Evolutionary conservation across 2,888 invertebrate species (phyloP).

Genomic region (Conus canariensis): DNA sequence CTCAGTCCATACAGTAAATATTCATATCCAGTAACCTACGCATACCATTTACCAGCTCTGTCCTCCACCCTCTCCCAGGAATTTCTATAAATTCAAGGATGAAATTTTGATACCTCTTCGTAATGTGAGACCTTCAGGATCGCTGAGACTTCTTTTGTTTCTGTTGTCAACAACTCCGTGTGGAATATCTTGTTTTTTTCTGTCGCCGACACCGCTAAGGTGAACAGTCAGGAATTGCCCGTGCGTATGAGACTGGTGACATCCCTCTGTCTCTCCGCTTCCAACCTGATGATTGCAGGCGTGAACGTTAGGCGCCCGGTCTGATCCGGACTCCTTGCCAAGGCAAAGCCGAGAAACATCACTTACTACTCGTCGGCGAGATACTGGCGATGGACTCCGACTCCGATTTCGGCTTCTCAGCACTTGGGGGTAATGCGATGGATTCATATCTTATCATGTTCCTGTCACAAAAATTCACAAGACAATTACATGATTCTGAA

Average conservation of each 20-base stretch:
- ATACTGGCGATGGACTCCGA: constrained; percentile 30
- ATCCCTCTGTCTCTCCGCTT: background rate
- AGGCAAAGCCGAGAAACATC: too few species aligned
- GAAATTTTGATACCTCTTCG: background rate
- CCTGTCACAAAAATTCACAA: background rate
- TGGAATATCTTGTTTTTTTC: background rate
- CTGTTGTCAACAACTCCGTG: background rate
- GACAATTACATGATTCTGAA: background rate
- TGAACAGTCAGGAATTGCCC: background rate
- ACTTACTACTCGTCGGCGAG: background rate
- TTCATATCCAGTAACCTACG: too few species aligned
- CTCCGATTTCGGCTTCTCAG: constrained; percentile 32
- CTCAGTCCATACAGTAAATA: too few species aligned
- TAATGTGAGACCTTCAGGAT: background rate
- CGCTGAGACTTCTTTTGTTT: background rate
- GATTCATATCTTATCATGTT: constrained; percentile 29
- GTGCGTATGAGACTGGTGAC: background rate
- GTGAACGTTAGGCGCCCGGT: background rate
- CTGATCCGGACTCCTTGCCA: too few species aligned
- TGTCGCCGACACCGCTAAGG: background rate
- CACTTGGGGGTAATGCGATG: constrained; percentile 29
- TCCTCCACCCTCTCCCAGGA: too few species aligned
- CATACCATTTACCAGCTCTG: too few species aligned
- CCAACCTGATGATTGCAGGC: background rate
- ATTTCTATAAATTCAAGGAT: too few species aligned